Evolutionary conservation across 1,140 invertebrate species (phyloP), one percentile per base, ranked within the genome.

Genomic region (Macrobrachium rosenbergii): DNA sequence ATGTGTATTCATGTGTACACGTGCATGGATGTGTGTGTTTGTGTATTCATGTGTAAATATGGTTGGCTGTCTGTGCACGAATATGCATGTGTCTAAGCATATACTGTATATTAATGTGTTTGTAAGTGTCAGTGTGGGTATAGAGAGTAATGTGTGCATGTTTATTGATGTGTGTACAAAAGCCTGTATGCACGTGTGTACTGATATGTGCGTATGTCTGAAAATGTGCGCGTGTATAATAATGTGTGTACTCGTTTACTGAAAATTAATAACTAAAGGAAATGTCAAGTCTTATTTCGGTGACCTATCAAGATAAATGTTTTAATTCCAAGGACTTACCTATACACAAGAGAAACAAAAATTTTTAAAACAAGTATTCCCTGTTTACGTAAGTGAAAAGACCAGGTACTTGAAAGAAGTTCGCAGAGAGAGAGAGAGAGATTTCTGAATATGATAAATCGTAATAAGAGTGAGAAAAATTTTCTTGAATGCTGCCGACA

Each of bases 171-270:
- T 45, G 72, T 75, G 37, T 12, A 19, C 21, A 52, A n/a, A 10
- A 45, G 72, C 37, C 37, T 75, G 72, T 43, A 17, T 43, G 72
- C 37, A 14, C n/a, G 14, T 43, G 37, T 75, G 37, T 45, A 52
- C 52, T 52, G 52, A 14, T 75, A 3, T 75, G 72, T 52, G 72
- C 45, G 72, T 75, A 28, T 75, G 72, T 75, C 17, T 75, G 37
- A n/a, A 21, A 17, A 10, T 45, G 43, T 52, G 37, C 14, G 72
- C 37, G 37, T 75, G 72, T 75, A 19, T 75, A 52, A 52, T 17
- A 6, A n/a, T 75, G 37, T 75, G 37, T 45, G 37, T 45, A 52
- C 52, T 37, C 21, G n/a, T 16, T 37, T 75, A 28, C 0, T 8
- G 52, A 52, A 5, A 10, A 52, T 52, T 2, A 52, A 52, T 52